Evolutionary conservation across 1,140 invertebrate genomes (phyloP).

Genomic region (Diprion similis): DNA sequence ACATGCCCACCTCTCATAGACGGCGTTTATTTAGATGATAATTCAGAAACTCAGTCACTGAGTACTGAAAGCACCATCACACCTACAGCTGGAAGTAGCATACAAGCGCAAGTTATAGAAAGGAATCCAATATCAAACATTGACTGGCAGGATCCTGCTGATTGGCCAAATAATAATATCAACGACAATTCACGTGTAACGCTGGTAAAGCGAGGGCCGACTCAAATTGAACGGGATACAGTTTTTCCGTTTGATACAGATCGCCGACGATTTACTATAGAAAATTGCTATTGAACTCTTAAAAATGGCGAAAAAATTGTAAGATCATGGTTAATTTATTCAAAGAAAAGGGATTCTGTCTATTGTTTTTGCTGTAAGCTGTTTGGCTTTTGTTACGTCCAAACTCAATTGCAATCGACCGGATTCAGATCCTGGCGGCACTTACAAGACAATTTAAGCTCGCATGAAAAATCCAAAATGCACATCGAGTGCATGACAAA

Average conservation of each 20-base stretch:
- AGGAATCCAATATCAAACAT: background rate
- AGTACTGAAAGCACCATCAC: background rate
- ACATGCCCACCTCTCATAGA: background rate
- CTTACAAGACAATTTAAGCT: conserved; percentile 6
- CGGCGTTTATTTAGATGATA: background rate
- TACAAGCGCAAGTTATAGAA: background rate
- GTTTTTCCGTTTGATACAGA: conserved; percentile 28
- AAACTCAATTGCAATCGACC: background rate
- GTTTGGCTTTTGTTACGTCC: conserved; percentile 1
- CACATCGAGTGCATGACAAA: conserved; percentile 11
- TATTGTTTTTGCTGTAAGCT: conserved; percentile 35
- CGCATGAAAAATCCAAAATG: conserved; percentile 18
- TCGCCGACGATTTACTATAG: conserved; percentile 25
- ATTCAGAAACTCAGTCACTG: background rate
- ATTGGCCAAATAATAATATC: conserved; percentile 14
- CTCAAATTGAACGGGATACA: background rate
- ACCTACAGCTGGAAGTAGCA: background rate
- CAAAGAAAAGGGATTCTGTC: conserved; percentile 26
- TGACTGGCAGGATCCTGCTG: conserved; percentile 10
- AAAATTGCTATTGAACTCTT: conserved; percentile 28
- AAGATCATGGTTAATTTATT: conserved; percentile 29
- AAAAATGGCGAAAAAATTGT: conserved; percentile 33
- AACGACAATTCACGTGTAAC: conserved; percentile 11
- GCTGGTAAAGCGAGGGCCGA: background rate
- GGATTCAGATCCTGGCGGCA: conserved; percentile 18